Evolutionary conservation across 2,113 vertebrate genomes (phyloP), one percentile per base, ranked within the genome.

Genomic region (Rhadina sibilatrix): DNA sequence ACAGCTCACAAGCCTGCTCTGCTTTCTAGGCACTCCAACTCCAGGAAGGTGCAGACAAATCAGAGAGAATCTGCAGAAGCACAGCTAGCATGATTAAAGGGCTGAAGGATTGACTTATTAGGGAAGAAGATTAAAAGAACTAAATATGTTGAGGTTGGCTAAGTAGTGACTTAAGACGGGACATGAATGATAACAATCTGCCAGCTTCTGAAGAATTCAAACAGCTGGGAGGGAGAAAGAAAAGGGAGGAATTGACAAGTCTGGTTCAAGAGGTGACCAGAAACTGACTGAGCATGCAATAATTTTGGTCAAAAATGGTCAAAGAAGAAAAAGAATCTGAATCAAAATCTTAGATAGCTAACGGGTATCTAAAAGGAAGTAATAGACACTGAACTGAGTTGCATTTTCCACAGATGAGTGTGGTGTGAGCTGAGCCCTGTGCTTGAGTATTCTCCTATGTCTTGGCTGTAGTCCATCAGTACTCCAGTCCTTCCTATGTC

Each of bases 81-180:
- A 71, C 63, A 90, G 79, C 90, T 93, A 91, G 89, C 71, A 94
- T 97, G 94, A 97, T 97, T 97, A 96, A 97, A 97, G 83, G 90
- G 93, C 50, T 89, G 93, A 80, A 87, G 94, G 92, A 96, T 37
- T 97, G 91, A 89, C 66, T 83, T 89, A 95, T 84, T 92, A 95
- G 83, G 83, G 81, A 95, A 93, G 95, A 96, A 97, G 97, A 97
- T 97, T 96, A 95, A 91, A 97, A 91, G 90, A 97, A 97, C 95
- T 96, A 96, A 98, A 97, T 91, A 95, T 75, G 80, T 95, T 27
- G 87, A 89, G 81, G 95, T 96, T 96, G 72, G 24, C 85, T 95
- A 95, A 97, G 75, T 82, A 90, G 95, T 96, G 98, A 87, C 89
- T 95, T 96, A 94, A 94, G 70, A 96, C 27, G 10, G 87, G 95